These are phyloP conservation scores for Rhagonycha lutea DNA, from an alignment of 2,888 invertebrate genomes.

Conservation along the genomic window DNA sequence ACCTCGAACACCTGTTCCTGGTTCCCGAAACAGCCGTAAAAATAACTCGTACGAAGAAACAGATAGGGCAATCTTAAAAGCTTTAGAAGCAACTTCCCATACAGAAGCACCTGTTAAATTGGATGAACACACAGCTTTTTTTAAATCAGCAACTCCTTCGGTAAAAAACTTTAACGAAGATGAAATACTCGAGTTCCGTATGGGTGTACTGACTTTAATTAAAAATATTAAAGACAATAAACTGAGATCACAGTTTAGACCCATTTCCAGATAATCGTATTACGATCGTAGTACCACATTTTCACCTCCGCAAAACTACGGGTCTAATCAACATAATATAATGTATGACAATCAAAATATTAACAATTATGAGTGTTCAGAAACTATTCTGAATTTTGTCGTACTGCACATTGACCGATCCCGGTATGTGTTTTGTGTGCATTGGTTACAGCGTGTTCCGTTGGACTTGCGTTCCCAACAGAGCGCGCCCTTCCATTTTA, in stretches of 20 bases:
- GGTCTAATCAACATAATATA: not conserved
- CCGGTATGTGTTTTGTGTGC: too few species aligned
- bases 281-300: not conserved
- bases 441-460: too few species aligned
- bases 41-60: not conserved
- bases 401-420: too few species aligned
- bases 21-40: not conserved
- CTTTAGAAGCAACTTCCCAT: constrained; percentile 1
- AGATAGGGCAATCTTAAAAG: constrained; percentile 10
- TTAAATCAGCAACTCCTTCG: constrained; percentile 3
- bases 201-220: too few species aligned
- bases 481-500: too few species aligned
- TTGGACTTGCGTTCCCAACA: too few species aligned
- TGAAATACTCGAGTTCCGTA: constrained; percentile 8
- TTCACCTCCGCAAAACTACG: not conserved
- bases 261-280: too few species aligned
- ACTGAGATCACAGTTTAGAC: too few species aligned
- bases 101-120: not conserved
- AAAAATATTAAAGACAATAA: too few species aligned
- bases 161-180: constrained; percentile 8
- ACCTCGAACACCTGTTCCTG: not conserved
- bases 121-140: constrained; percentile 9
- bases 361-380: not conserved
- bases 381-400: too few species aligned
- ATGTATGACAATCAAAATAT: not conserved